Evolutionary conservation across 2,113 vertebrate genomes (phyloP).

Genomic region (Pituophis catenifer): DNA sequence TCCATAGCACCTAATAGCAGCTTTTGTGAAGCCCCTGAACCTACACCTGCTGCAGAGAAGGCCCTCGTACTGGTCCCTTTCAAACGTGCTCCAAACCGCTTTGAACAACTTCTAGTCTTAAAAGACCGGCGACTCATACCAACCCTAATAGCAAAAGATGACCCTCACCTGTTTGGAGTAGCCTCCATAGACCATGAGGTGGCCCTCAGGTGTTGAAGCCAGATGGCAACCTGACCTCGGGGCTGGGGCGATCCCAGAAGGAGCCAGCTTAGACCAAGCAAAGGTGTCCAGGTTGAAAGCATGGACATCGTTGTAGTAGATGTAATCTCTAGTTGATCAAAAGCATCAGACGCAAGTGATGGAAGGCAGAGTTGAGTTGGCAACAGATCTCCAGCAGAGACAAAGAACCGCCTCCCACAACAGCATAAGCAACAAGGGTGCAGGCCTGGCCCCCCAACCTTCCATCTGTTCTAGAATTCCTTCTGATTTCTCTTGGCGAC

Average conservation of each 20-base stretch:
- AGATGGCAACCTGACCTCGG: constrained; percentile 89
- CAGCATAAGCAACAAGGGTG: neutral
- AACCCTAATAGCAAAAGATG: neutral
- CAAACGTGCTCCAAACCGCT: neutral
- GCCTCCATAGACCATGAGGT: constrained; percentile 86
- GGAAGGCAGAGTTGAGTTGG: neutral
- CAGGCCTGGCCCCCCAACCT: neutral
- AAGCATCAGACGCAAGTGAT: neutral
- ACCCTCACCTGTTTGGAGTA: constrained; percentile 89
- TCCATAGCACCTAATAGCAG: too few relatives aligned
- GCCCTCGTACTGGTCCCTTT: neutral
- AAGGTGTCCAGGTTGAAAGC: constrained; percentile 89
- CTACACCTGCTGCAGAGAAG: neutral
- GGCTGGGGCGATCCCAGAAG: constrained; percentile 74
- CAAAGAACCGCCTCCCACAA: neutral
- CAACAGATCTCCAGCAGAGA: neutral
- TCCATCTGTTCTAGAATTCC: neutral
- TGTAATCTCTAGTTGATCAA: constrained; percentile 80
- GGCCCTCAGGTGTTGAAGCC: constrained; percentile 77
- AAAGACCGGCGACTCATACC: neutral
- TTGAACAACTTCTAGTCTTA: neutral
- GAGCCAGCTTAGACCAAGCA: constrained; percentile 81
- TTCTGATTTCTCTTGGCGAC: neutral
- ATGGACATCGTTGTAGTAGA: constrained; percentile 90
- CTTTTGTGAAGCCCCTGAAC: too few relatives aligned